A percentile compares a stretch with the other conserved stretches of the same genome.
phyloP scores from a whole-genome alignment of 1,140 invertebrate species.

The Grapholita molesta region DNA sequence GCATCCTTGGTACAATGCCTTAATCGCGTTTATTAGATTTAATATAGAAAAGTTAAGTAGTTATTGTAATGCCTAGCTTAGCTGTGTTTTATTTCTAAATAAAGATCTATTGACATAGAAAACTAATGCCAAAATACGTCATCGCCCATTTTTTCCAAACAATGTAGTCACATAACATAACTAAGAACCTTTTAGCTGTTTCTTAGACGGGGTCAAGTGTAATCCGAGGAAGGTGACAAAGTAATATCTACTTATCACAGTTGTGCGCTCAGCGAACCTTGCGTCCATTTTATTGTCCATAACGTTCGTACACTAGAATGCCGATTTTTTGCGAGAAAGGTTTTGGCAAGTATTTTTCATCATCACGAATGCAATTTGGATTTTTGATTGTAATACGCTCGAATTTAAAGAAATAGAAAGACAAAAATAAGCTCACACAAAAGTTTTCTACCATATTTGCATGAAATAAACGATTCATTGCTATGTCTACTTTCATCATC shows the following conservation, averaged over 20 bases:
- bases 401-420: too few species aligned
- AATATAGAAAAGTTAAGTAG: too few species aligned
- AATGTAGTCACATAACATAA: not conserved
- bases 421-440: too few species aligned
- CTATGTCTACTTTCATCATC: too few species aligned
- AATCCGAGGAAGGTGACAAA: conserved; percentile 8
- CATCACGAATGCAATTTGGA: too few species aligned
- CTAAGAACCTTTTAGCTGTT: not conserved
- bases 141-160: not conserved
- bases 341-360: not conserved
- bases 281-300: not conserved
- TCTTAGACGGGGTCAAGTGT: conserved; percentile 7
- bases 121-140: not conserved
- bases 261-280: not conserved
- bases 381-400: too few species aligned
- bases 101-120: not conserved
- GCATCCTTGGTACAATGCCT: too few species aligned
- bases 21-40: too few species aligned
- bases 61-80: too few species aligned
- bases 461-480: too few species aligned
- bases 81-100: not conserved
- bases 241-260: not conserved
- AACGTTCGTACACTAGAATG: not conserved
- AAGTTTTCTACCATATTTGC: too few species aligned
- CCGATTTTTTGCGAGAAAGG: too few species aligned